phyloP scores from a whole-genome alignment of 2,797 vertebrate genomes.

The Hephaestus fuliginosus region DNA sequence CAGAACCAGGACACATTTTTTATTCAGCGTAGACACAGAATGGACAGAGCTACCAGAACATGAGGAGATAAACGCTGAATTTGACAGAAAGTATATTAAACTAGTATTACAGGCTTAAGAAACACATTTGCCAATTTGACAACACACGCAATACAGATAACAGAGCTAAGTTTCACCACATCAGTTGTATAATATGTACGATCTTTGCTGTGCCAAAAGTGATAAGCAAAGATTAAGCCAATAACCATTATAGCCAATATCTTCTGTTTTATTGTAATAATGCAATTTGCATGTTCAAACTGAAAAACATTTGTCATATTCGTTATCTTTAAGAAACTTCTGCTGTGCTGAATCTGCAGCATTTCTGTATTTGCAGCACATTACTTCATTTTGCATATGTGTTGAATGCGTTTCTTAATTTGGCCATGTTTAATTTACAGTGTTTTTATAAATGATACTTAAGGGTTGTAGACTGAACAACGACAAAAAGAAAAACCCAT shows the following conservation, averaged over 20 bases:
- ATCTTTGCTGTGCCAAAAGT: too few relatives aligned
- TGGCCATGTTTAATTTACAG: not conserved
- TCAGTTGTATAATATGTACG: too few relatives aligned
- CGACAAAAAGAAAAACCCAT: not conserved
- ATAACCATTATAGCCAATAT: too few relatives aligned
- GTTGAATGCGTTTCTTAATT: not conserved
- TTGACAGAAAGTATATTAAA: too few relatives aligned
- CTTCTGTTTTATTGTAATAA: not conserved
- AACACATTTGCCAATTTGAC: not conserved
- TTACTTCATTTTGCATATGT: too few relatives aligned
- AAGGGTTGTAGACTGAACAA: not conserved
- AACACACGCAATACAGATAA: not conserved
- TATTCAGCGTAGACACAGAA: too few relatives aligned
- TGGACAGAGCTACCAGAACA: too few relatives aligned
- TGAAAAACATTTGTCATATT: not conserved
- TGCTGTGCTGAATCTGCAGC: not conserved
- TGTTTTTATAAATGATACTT: not conserved
- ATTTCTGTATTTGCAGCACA: not conserved
- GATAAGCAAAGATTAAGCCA: too few relatives aligned
- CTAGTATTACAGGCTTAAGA: too few relatives aligned
- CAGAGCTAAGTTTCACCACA: too few relatives aligned
- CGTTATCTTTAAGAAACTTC: not conserved
- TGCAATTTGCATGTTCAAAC: not conserved
- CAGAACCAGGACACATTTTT: too few relatives aligned
- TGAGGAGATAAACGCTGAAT: too few relatives aligned